Percentiles rank a stretch among this genome's conserved stretches.
These are phyloP conservation scores for Sphenopsis melanotis DNA, from an alignment of 2,797 vertebrate genomes.

Conservation along the genomic window DNA sequence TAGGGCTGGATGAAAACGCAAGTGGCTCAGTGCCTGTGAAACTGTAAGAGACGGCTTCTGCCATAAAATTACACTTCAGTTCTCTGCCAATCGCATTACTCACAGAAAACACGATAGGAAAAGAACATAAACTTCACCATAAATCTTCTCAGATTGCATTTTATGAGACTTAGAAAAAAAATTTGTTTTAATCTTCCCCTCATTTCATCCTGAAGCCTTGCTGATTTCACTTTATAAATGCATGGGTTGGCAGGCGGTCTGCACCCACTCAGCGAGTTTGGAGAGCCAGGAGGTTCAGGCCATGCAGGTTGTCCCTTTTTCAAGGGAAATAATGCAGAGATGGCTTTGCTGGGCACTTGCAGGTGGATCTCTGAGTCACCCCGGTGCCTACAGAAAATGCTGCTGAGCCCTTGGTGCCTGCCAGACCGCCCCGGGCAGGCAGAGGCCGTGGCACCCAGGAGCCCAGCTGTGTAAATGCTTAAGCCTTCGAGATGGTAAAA, in stretches of 20 bases:
- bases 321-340: neutral
- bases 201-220: neutral
- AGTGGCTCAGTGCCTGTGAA: neutral
- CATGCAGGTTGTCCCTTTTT: neutral
- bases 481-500: neutral
- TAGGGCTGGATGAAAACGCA: neutral
- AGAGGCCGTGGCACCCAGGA: neutral
- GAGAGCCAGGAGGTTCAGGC: neutral
- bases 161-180: neutral
- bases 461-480: neutral
- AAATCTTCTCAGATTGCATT: neutral
- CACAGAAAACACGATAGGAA: neutral
- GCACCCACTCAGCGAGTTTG: neutral
- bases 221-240: neutral
- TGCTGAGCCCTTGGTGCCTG: neutral
- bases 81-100: neutral
- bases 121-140: neutral
- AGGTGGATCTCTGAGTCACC: neutral
- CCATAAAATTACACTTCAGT: neutral
- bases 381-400: neutral
- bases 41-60: neutral
- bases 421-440: rapidly evolving
- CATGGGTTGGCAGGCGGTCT: neutral
- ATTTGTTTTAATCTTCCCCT: neutral
- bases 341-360: neutral